Conservation (phyloP, 2,113 vertebrate genomes). For the Vidua chalybeata region DNA sequence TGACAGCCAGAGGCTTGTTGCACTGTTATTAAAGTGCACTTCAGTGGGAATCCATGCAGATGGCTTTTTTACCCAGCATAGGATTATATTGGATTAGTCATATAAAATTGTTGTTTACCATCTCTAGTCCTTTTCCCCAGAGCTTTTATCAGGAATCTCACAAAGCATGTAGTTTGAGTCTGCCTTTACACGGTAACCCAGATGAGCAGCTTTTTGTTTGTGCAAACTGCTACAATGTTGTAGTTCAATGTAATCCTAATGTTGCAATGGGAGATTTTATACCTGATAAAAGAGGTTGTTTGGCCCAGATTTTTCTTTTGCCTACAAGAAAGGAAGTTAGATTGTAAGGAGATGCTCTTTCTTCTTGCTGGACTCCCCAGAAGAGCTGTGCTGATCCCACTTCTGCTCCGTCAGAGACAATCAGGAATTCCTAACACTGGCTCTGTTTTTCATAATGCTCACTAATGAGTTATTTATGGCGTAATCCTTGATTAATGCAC, state of each 20-base stretch:
- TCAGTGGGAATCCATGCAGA: constrained; percentile 10
- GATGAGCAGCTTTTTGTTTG: neutral
- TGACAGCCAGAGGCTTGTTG: constrained; percentile 1
- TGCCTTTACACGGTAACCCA: neutral
- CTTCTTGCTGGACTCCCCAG: neutral
- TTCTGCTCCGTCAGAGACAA: neutral
- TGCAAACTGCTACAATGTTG: neutral
- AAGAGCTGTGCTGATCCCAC: neutral
- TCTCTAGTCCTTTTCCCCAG: neutral
- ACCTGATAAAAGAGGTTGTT: neutral
- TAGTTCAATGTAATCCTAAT: neutral
- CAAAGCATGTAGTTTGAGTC: neutral
- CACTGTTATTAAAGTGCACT: constrained; percentile 3
- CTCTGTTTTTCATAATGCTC: rapidly evolving
- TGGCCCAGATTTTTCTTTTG: neutral
- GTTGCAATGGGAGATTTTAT: neutral
- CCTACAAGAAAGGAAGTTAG: neutral
- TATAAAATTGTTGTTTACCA: constrained; percentile 48
- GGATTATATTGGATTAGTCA: constrained; percentile 59
- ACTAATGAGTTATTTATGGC: neutral
- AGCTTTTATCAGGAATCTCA: neutral
- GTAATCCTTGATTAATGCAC: neutral
- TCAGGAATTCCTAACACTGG: neutral
- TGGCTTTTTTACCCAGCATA: constrained; percentile 27
- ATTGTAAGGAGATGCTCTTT: rapidly evolving